Percentiles rank a stretch among this genome's conserved stretches.
phyloP scores from a whole-genome alignment of 2,113 vertebrate species.

The Myrmophylax atrothorax region DNA sequence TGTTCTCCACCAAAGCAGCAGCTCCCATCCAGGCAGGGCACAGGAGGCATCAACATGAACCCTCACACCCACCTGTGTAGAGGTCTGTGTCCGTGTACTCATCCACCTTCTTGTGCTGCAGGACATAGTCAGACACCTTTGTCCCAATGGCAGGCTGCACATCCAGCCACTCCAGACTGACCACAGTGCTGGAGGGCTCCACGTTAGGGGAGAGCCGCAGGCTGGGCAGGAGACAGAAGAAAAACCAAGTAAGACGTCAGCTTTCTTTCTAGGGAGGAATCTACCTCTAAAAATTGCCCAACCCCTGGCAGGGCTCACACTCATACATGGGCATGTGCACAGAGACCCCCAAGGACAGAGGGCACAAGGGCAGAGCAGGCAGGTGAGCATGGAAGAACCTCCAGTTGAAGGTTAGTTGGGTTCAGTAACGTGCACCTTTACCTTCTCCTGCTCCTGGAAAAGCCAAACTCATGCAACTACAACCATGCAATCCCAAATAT shows the following conservation, averaged over 20 bases:
- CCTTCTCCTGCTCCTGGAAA: not conserved
- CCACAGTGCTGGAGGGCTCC: constrained; percentile 95
- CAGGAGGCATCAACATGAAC: accelerated
- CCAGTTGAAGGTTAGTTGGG: not conserved
- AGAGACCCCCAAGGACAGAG: not conserved
- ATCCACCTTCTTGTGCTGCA: constrained; percentile 96
- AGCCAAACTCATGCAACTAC: not conserved
- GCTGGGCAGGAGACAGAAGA: constrained; percentile 61
- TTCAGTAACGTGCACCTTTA: not conserved
- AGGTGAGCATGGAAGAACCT: not conserved
- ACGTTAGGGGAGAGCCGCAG: constrained; percentile 87
- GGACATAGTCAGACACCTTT: constrained; percentile 93
- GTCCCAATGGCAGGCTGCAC: constrained; percentile 93
- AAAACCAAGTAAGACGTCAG: not conserved
- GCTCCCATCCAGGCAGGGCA: not conserved
- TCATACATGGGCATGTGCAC: not conserved
- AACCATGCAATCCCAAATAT: not conserved
- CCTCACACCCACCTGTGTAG: constrained; percentile 86
- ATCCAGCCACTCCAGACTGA: constrained; percentile 94
- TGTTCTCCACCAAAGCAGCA: not conserved
- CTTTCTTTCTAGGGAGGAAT: not conserved
- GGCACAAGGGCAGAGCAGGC: not conserved
- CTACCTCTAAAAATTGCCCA: not conserved
- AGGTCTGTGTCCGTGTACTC: constrained; percentile 93
- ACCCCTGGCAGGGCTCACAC: not conserved